These are phyloP conservation scores for Oscheius myriophilus DNA, from an alignment of 2,888 invertebrate species.

Conservation along the genomic window DNA sequence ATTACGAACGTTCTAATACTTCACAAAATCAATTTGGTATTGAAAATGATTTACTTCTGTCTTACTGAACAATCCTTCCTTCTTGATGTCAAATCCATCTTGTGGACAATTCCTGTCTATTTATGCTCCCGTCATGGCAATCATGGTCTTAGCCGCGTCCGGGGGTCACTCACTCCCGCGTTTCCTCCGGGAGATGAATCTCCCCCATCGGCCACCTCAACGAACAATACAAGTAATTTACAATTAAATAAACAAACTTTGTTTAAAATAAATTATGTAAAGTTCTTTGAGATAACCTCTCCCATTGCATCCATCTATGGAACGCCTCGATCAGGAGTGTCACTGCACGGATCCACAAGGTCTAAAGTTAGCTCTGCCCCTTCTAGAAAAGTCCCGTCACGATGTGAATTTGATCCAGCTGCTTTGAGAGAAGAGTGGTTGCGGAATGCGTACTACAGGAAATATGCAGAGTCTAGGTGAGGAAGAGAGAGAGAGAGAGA, in stretches of 20 bases:
- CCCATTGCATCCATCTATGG: neutral
- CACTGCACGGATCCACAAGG: slow-evolving; percentile 7
- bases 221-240: slow-evolving; percentile 9
- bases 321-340: slow-evolving; percentile 17
- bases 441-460: slow-evolving; percentile 6
- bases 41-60: no score
- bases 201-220: slow-evolving; percentile 17
- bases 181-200: slow-evolving; percentile 3
- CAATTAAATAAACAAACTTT: no score
- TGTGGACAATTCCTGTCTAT: no score
- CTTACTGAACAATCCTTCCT: no score
- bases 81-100: no score
- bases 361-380: slow-evolving; percentile 8
- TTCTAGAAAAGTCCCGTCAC: slow-evolving; percentile 2
- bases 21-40: no score
- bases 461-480: slow-evolving; percentile 13
- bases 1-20: no score
- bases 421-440: slow-evolving; percentile 21
- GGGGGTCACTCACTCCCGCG: neutral
- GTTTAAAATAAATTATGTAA: no score
- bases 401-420: slow-evolving; percentile 20
- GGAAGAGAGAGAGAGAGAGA: no score
- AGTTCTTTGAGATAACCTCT: slow-evolving; percentile 12
- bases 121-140: no score
- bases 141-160: no score